phyloP scores from a whole-genome alignment of 2,797 vertebrate genomes.

The Syngnathus acus region DNA sequence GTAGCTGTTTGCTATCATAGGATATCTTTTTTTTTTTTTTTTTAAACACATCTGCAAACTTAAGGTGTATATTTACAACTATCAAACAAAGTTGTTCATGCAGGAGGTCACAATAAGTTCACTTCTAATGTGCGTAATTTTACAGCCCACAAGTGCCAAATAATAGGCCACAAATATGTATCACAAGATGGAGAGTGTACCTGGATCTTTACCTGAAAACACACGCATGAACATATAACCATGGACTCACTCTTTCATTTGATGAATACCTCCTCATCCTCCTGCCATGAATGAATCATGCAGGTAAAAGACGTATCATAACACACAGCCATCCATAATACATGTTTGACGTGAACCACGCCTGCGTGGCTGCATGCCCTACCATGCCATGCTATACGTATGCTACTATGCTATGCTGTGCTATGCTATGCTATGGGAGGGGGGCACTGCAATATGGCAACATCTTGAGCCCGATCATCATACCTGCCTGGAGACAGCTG shows the following conservation, averaged over 20 bases:
- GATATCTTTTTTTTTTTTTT: no score
- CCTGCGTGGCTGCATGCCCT: neutral
- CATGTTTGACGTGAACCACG: slow-evolving; percentile 16
- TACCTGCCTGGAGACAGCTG: slow-evolving; percentile 37
- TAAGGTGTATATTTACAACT: neutral
- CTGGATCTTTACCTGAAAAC: slow-evolving; percentile 61
- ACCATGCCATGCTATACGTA: neutral
- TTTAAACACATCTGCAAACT: neutral
- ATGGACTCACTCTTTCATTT: slow-evolving; percentile 13
- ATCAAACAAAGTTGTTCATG: neutral
- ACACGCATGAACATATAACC: slow-evolving; percentile 9
- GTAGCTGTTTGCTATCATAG: neutral
- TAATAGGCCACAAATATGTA: neutral
- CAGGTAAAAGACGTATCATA: slow-evolving; percentile 52
- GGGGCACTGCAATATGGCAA: slow-evolving; percentile 46
- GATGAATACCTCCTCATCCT: slow-evolving; percentile 1
- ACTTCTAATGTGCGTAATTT: neutral
- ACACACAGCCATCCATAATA: slow-evolving; percentile 56
- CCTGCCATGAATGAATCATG: slow-evolving; percentile 51
- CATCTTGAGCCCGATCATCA: slow-evolving; percentile 40
- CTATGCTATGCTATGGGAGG: slow-evolving; percentile 19
- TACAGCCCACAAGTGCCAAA: neutral
- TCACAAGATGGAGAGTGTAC: slow-evolving; percentile 11
- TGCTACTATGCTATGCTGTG: slow-evolving; percentile 5
- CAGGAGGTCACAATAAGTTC: neutral